Evolutionary conservation across 2,888 invertebrate species (phyloP), one percentile per base, ranked within the genome.

Genomic region (Pristionchus entomophagus): DNA sequence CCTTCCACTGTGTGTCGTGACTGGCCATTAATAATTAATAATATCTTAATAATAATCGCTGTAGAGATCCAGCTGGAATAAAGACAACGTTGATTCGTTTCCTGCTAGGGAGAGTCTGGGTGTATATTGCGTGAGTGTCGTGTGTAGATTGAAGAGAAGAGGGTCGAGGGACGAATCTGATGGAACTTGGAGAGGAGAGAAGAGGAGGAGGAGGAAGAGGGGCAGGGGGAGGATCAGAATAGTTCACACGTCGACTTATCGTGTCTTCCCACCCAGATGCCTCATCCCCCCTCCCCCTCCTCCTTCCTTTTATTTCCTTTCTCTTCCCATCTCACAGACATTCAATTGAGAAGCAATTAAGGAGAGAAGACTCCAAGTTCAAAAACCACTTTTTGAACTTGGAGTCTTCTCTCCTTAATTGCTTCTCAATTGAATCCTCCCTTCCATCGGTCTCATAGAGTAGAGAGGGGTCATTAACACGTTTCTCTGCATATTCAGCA

Each of bases 311-410:
- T 19, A 17, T 32, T 78, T 41, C n/a, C 49, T 49, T 19, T 49
- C 49, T 32, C 41, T 78, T 32, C 65, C 35, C 45, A n/a, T n/a
- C 69, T 69, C 32, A 56, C 56, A 56, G 56, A 56, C 35, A 69
- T 38, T 69, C 69, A 69, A 69, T 38, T 69, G 69, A 38, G 19
- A 26, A 32, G 29, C 62, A 69, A 69, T 69, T 69, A 69, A 69
- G 19, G 35, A 38, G 38, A 5, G 38, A 38, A 35, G 38, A 69
- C 29, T 38, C 8, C 35, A n/a, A 69, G 69, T 69, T 69, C 69
- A 69, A 35, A 69, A 69, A 69, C 69, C 69, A 38, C 38, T 69
- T 69, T 69, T 35, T 69, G 69, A 69, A 69, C 69, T 69, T n/a
- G 35, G 8, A 38, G 29, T 69, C 38, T 35, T 38, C 38, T 5